Conservation (phyloP, 2,888 invertebrate species). For the Hemistola chrysoprasaria region DNA sequence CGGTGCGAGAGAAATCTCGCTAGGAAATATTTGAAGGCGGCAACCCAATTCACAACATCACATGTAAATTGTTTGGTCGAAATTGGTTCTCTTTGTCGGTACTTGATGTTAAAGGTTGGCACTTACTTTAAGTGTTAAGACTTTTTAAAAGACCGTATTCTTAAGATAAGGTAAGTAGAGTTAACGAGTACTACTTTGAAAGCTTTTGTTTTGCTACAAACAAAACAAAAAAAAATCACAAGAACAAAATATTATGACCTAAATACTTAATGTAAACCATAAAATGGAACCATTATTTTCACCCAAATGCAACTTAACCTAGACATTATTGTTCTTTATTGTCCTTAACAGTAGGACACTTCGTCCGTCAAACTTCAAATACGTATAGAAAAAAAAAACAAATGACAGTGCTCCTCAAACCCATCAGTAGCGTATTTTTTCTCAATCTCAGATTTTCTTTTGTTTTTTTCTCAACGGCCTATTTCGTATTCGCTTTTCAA, state of each 20-base stretch:
- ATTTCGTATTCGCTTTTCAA: slow-evolving; percentile 51
- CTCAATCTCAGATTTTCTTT: slow-evolving; percentile 2
- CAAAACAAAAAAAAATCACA: no score
- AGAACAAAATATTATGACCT: no score
- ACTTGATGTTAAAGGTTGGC: slow-evolving; percentile 20
- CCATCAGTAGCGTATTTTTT: slow-evolving; percentile 36
- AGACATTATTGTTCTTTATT: slow-evolving; percentile 24
- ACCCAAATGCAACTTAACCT: slow-evolving; percentile 10
- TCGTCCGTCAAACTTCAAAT: slow-evolving; percentile 37
- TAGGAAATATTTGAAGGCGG: slow-evolving; percentile 29
- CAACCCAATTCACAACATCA: slow-evolving; percentile 35
- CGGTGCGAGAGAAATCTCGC: slow-evolving; percentile 33
- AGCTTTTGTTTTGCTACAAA: no score
- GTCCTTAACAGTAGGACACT: slow-evolving; percentile 24
- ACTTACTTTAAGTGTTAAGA: slow-evolving; percentile 17
- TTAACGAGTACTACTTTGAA: no score
- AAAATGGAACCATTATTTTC: slow-evolving; percentile 2
- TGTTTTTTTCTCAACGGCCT: slow-evolving; percentile 38
- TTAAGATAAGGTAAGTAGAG: no score
- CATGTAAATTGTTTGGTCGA: slow-evolving; percentile 63
- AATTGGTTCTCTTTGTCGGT: slow-evolving; percentile 43
- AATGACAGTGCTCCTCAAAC: slow-evolving; percentile 27
- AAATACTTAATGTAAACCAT: no score
- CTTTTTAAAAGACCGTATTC: no score
- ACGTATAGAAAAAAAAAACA: slow-evolving; percentile 51